Base-by-base conservation (phyloP, 2,113 vertebrate genomes). In the Excalfactoria chinensis region DNA sequence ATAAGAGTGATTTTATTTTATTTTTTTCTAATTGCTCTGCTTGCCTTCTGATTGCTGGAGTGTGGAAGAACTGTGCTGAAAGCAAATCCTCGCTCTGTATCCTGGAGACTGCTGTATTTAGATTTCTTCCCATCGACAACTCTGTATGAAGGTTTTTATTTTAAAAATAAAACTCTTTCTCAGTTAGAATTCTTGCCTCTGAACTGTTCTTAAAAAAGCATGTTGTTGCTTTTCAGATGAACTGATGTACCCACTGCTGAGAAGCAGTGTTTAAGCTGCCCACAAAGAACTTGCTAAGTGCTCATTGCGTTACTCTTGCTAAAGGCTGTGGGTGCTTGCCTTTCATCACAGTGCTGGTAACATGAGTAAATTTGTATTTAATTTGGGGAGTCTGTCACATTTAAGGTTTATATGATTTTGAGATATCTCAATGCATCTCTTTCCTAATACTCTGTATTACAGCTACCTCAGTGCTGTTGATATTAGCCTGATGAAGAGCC, bases 151-250 rank as follows among this genome's bases (percentile, higher is more conserved):
- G 3, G 16, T 72, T 94, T 94, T 96, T 97, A 96, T 97, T 97
- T 97, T 97, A 72, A 93, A 97, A 98, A 97, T 98, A 97, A 97
- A 98, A 91, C 4, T 37, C 64, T 73, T 67, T 70, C 48, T 69
- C 15, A 2, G 32, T 89, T 93, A 43, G 84, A 88, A 35, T 44
- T 88, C 83, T 67, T 88, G 83, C 25, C n/a, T 93, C 58, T 74
- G 70, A 70, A 14, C 32, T 94, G 43, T 63, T 91, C 55, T 53
- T 70, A 3, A 76, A 91, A 81, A 77, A 26, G 11, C 18, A 25
- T 3, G 0, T 14, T 93, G 79, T 21, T 64, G 64, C n/a, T 28
- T 93, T 95, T 90, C 70, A 64, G 88, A 32, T 48, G 40, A 79
- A 40, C 48, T 56, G 37, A 8, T 53, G 26, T 53, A 30, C 28